These are phyloP conservation scores for Chamaetylas fuelleborni DNA, from an alignment of 2,113 vertebrate species.

Conservation along the genomic window DNA sequence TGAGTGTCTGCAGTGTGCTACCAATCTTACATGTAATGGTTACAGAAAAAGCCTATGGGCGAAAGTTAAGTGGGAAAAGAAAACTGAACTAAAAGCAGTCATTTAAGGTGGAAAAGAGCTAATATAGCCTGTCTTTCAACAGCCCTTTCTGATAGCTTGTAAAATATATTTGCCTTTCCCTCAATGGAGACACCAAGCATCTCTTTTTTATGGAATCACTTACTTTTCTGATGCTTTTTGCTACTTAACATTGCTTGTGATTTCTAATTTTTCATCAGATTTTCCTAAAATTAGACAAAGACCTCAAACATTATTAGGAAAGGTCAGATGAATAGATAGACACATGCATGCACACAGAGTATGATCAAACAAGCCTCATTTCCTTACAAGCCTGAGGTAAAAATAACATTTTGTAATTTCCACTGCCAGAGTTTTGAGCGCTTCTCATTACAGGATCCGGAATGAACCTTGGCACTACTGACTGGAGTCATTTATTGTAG, in stretches of 20 bases:
- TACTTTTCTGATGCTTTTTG: neutral
- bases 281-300: slow-evolving; percentile 23
- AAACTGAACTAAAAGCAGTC: neutral
- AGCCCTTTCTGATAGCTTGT: neutral
- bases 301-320: neutral
- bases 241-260: neutral
- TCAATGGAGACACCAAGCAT: fast-evolving
- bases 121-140: neutral
- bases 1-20: neutral
- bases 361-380: slow-evolving; percentile 50
- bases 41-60: neutral
- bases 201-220: neutral
- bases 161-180: neutral
- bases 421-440: slow-evolving; percentile 9
- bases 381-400: slow-evolving; percentile 58
- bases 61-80: neutral
- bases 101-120: neutral
- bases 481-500: slow-evolving; percentile 28
- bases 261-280: neutral
- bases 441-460: slow-evolving; percentile 13
- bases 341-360: neutral
- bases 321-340: slow-evolving; percentile 9
- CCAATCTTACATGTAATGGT: neutral
- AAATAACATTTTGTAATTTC: slow-evolving; percentile 54
- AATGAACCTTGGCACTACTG: slow-evolving; percentile 28